Conservation (phyloP, 2,888 invertebrate genomes). For the Trichogramma evanescens region DNA sequence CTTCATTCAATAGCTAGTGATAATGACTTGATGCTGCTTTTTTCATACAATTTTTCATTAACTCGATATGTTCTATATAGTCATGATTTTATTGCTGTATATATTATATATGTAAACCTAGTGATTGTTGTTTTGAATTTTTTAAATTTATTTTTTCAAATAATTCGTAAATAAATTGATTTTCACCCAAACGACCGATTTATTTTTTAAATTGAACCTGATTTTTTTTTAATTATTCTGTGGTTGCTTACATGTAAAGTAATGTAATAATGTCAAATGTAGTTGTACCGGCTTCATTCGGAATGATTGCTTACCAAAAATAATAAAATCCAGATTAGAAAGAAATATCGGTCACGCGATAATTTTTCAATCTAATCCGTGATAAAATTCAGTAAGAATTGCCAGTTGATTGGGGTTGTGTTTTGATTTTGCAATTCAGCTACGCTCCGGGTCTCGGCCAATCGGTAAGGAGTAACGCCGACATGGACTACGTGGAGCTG, state of each 20-base stretch:
- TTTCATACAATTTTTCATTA: too few relatives aligned
- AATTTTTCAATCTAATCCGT: neutral
- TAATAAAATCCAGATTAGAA: neutral
- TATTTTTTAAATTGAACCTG: conserved; percentile 5
- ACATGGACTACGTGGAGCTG: conserved; percentile 45
- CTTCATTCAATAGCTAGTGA: too few relatives aligned
- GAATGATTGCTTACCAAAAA: too few relatives aligned
- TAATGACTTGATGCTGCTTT: too few relatives aligned
- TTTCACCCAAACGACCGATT: conserved; percentile 5
- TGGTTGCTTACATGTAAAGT: conserved; percentile 29
- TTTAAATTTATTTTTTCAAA: too few relatives aligned
- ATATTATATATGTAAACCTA: too few relatives aligned
- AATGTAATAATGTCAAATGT: conserved; percentile 24
- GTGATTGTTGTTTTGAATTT: too few relatives aligned
- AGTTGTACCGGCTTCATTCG: conserved; percentile 43
- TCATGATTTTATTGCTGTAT: too few relatives aligned
- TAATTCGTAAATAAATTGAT: too few relatives aligned
- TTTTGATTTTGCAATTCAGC: conserved; percentile 32
- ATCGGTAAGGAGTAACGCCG: conserved; percentile 39
- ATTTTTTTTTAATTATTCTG: conserved; percentile 16
- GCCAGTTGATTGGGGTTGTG: conserved; percentile 48
- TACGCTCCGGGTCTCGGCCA: conserved; percentile 47
- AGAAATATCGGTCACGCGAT: neutral
- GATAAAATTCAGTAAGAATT: conserved; percentile 28
- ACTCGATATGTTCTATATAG: too few relatives aligned